Base-by-base conservation (phyloP, 2,888 invertebrate genomes). In the Mythimna vitellina region DNA sequence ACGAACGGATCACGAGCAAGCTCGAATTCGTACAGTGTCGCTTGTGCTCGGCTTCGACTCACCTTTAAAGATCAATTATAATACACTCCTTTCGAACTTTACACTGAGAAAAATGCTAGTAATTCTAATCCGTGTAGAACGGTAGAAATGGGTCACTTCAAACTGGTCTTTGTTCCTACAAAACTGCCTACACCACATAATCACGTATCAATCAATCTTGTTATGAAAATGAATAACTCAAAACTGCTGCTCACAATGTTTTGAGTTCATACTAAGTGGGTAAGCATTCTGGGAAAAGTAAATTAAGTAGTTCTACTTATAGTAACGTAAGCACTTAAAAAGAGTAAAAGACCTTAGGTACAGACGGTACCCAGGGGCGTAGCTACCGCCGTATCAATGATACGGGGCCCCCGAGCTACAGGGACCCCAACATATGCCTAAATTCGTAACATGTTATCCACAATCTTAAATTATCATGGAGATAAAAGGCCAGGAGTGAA, bases 241-340 rank as follows among this genome's bases (percentile, higher is more conserved):
- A 38, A 76, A 76, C 78, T 65, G 65, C 22, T 61, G 12, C 32
- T 6, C 32, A 46, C 63, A 75, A 65, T 80, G 75, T 78, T 68
- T 57, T 38, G 9, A 46, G 29, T 70, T 46, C 58, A 10, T 14
- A 35, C 25, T 42, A 63, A 72, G 12, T 8, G 5, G 57, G 46
- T 76, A 29, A 53, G 70, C 63, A 38, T 80, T 64, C 76, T 46
- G 35, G 53, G 78, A 76, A 78, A n/a, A 12, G 5, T 57, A 32
- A 65, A 56, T 35, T 62, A 75, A 64, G 70, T 80, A 80, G 51
- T 51, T 22, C 38, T 17, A 22, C 0, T 12, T 29, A 49, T 22
- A 65, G 61, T 53, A 57, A 35, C 17, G 29, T 67, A 67, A 78
- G 80, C 64, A 22, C 29, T 56, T 61, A 22, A n/a, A 65, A 56